Evolutionary conservation across 2,113 vertebrate species (phyloP), one percentile per base, ranked within the genome.

Genomic region (Gymnobelideus leadbeateri): DNA sequence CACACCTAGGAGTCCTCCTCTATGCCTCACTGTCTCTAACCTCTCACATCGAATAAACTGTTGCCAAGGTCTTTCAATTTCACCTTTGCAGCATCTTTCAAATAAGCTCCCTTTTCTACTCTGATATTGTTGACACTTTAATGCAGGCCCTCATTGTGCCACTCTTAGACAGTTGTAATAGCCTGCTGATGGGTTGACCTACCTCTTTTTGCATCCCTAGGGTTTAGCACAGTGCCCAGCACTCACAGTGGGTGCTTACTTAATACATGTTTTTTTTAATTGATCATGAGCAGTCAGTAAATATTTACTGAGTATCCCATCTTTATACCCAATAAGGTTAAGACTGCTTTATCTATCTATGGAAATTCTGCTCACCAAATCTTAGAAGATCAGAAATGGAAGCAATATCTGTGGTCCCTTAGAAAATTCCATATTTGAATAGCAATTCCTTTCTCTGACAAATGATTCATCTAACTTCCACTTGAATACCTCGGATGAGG

Each of bases 61-160:
- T n/a, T 77, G 4, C 16, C 1, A 77, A n/a, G 4, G 37, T 1
- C 8, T n/a, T n/a, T n/a, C 4, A 1, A n/a, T 77, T n/a, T n/a
- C 24, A n/a, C 37, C 1, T n/a, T 16, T 77, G 37, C 37, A 77
- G n/a, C 5, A n/a, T 21, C 37, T 77, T 77, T 77, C 68, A n/a
- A 19, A n/a, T 77, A n/a, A 19, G 68, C 16, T 43, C n/a, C 14
- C n/a, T 77, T 77, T 16, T 43, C 16, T 77, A 7, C 68, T 77
- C 16, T 77, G 68, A 77, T 6, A 21, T 28, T 68, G n/a, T 77
- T 16, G n/a, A 5, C 19, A 21, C 3, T 77, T 77, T 77, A 77
- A 37, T 43, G 5, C 68, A 77, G n/a, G 19, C 37, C 37, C 5
- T 43, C 68, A 43, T 43, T n/a, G 37, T 7, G 1, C 16, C 16